Evolutionary conservation across 2,113 vertebrate species (phyloP), one percentile per base, ranked within the genome.

Genomic region (Phyllostomus discolor): DNA sequence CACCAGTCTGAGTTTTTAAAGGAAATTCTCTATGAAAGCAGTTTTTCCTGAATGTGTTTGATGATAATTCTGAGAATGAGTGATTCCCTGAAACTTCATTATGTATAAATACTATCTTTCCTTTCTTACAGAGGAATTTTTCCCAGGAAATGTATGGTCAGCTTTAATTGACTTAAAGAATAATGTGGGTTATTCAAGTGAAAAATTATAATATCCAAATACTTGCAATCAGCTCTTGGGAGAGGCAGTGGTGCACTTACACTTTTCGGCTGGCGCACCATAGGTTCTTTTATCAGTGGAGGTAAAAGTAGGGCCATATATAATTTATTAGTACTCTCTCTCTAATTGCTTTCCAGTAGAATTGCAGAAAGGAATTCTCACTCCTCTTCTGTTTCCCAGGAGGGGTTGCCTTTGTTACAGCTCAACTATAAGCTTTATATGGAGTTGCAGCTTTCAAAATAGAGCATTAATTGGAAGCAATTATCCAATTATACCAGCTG

Each of bases 401-500:
- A 94, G 95, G 46, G 91, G 41, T 97, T 97, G 97, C 94, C 87
- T 98, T 97, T 98, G 94, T 97, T 98, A 95, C 0, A 12, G 41
- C 96, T 98, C 96, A 62, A 66, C 96, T 97, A 66, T 91, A 92
- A 80, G 78, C 96, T 97, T 88, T 92, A 88, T 62, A 76, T 96
- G 83, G 92, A 96, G 67, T 96, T 95, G 82, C 76, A 96, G 54
- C 92, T 97, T 97, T 97, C 16, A 12, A 97, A 98, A 97, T 88
- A 98, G 97, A 98, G 83, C 96, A 97, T 97, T 98, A 97, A 97
- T 96, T 97, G 97, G 76, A 97, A 97, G 91, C 95, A 98, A 98
- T 98, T 98, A 98, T 59, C 93, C 93, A 97, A 93, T 98, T 96
- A 97, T 0, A 96, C 64, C 96, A 97, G 94, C 94, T 97, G 97